Percentiles rank a stretch among this genome's conserved stretches.
These are phyloP conservation scores for Syrrhaptes paradoxus DNA, from an alignment of 2,113 vertebrate species.

Conservation along the genomic window DNA sequence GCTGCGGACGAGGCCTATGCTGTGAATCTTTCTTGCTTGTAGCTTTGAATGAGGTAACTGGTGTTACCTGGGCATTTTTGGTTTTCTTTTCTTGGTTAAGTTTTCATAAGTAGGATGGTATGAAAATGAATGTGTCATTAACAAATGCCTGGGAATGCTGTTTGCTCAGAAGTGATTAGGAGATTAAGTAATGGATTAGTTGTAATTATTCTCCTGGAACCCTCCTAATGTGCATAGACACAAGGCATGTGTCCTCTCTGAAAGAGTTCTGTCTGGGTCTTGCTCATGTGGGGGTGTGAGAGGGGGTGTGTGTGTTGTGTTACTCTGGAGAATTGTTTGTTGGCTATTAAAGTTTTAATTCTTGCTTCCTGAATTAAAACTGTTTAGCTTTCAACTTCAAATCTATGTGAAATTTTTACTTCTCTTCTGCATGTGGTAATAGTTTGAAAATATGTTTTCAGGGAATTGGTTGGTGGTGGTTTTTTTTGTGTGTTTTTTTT, in stretches of 20 bases:
- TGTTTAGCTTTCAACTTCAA: neutral
- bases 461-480: no score
- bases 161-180: neutral
- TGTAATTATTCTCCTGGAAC: neutral
- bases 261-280: neutral
- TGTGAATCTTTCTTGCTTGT: neutral
- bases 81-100: neutral
- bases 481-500: no score
- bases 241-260: neutral
- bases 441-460: neutral
- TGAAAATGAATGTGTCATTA: neutral
- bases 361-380: neutral
- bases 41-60: neutral
- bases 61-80: neutral
- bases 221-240: neutral
- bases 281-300: neutral
- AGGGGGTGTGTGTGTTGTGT: neutral
- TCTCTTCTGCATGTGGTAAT: neutral
- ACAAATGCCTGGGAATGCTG: neutral
- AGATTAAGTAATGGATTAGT: constrained; percentile 12
- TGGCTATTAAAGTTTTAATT: neutral
- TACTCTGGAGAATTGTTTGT: neutral
- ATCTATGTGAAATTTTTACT: neutral
- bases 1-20: fast-evolving
- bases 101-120: neutral